A percentile compares a stretch with the other conserved stretches of the same genome.
phyloP scores from a whole-genome alignment of 2,113 vertebrate species.

The Ornithorhynchus anatinus region DNA sequence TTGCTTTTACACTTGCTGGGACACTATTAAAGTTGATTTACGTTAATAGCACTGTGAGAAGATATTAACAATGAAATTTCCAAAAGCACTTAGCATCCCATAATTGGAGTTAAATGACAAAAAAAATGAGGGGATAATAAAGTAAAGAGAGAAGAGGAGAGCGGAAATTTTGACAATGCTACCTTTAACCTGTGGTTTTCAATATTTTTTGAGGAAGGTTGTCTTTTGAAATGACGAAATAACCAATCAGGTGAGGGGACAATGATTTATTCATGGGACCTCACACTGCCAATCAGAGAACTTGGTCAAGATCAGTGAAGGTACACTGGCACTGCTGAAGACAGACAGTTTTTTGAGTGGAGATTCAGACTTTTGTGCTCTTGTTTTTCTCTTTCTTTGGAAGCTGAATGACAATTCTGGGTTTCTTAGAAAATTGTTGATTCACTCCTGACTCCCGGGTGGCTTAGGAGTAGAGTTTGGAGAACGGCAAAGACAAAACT shows the following conservation, averaged over 20 bases:
- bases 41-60: conserved; percentile 85
- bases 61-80: conserved; percentile 87
- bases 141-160: conserved; percentile 61
- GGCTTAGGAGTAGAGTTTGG: not conserved
- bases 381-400: not conserved
- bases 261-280: conserved; percentile 6
- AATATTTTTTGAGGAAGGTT: conserved; percentile 53
- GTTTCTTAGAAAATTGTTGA: not conserved
- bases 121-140: conserved; percentile 80
- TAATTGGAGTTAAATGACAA: conserved; percentile 87
- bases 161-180: conserved; percentile 74
- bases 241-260: conserved; percentile 27
- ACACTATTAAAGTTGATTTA: conserved; percentile 88
- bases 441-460: not conserved
- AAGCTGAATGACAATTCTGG: not conserved
- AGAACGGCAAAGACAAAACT: too few relatives aligned
- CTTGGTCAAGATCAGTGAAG: conserved; percentile 1
- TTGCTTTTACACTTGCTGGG: conserved; percentile 86
- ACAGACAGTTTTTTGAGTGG: not conserved
- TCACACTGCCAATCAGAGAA: not conserved
- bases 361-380: rapidly evolving
- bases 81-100: conserved; percentile 86
- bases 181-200: conserved; percentile 71
- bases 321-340: not conserved
- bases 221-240: conserved; percentile 57